These are phyloP conservation scores for Notarius lentiginosus DNA, from an alignment of 2,113 vertebrate genomes.

Conservation along the genomic window DNA sequence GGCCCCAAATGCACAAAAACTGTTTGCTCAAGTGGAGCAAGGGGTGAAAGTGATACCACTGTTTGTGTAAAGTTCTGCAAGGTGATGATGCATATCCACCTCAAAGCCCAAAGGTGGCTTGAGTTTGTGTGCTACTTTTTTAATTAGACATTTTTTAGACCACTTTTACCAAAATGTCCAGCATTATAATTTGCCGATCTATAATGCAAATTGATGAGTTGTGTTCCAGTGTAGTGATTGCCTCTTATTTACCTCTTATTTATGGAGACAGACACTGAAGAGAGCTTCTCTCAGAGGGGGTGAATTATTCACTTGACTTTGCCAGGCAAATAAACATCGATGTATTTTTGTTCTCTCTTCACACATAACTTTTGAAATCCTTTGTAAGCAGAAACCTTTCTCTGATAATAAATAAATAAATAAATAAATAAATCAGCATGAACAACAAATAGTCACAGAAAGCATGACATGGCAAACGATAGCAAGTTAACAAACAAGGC, in stretches of 20 bases:
- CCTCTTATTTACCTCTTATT: background rate
- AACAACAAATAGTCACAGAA: background rate
- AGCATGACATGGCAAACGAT: background rate
- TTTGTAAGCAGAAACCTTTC: background rate
- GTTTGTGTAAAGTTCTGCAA: conserved; percentile 31
- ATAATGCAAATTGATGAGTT: conserved; percentile 1
- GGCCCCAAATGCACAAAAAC: conserved; percentile 33
- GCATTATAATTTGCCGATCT: background rate
- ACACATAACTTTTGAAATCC: background rate
- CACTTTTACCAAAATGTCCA: background rate
- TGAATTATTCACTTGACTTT: conserved; percentile 25
- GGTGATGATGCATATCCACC: background rate
- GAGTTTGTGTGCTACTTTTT: background rate
- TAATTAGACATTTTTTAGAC: conserved; percentile 8
- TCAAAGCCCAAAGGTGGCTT: background rate
- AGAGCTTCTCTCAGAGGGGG: conserved; percentile 6
- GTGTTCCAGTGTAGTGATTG: background rate
- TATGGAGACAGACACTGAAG: background rate
- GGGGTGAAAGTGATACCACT: conserved; percentile 45
- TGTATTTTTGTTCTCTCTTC: background rate
- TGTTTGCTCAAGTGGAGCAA: conserved; percentile 40
- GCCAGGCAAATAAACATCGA: conserved; percentile 3
- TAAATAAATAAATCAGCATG: background rate
- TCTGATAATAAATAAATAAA: background rate
- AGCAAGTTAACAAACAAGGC: background rate